Conservation (phyloP, 2,113 vertebrate genomes). For the Actinemys pallida region DNA sequence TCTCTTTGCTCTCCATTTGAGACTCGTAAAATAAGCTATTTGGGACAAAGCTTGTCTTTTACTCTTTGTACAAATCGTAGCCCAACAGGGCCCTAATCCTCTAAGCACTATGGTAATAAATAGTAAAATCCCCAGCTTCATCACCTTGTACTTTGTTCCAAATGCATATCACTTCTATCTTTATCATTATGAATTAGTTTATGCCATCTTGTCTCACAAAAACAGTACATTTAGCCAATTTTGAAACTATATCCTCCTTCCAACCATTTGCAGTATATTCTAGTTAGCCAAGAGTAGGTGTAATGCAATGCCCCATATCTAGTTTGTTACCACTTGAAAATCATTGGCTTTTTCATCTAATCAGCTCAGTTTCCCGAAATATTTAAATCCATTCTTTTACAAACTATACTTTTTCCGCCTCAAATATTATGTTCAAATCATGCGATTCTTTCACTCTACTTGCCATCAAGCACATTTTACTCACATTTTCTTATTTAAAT, state of each 20-base stretch:
- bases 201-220: not conserved
- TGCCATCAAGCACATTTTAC: not conserved
- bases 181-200: not conserved
- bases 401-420: fast-evolving
- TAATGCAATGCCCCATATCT: fast-evolving
- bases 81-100: not conserved
- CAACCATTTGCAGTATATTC: fast-evolving
- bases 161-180: not conserved
- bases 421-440: not conserved
- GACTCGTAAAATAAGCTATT: fast-evolving
- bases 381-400: not conserved
- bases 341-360: constrained; percentile 3
- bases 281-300: fast-evolving
- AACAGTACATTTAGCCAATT: not conserved
- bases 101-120: not conserved
- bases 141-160: not conserved
- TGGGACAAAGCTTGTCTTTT: fast-evolving
- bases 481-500: constrained; percentile 40
- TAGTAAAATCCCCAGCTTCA: not conserved
- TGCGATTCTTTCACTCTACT: not conserved
- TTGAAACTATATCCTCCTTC: not conserved
- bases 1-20: fast-evolving
- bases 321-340: not conserved
- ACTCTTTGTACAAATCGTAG: not conserved
- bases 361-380: not conserved